Percentiles rank a stretch among this genome's conserved stretches.
Conservation (phyloP, 2,797 vertebrate genomes). For the Echeneis naucrates region DNA sequence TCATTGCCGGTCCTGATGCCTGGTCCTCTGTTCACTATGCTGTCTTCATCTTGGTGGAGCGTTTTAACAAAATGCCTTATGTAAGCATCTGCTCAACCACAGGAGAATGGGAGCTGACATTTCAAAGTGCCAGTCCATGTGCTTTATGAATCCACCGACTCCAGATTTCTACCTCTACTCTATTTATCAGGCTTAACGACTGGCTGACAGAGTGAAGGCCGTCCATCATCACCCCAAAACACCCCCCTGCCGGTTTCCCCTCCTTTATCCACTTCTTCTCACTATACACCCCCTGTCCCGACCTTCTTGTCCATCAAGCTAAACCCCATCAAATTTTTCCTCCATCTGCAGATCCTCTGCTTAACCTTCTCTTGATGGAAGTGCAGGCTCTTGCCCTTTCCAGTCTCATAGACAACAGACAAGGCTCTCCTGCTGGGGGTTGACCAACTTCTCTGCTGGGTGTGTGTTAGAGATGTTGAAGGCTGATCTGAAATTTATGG, state of each 20-base stretch:
- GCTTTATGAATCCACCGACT: slow-evolving; percentile 68
- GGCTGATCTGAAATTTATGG: slow-evolving; percentile 54
- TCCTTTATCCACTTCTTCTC: slow-evolving; percentile 42
- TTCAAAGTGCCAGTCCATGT: slow-evolving; percentile 72
- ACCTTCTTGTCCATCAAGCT: slow-evolving; percentile 36
- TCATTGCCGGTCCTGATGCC: slow-evolving; percentile 45
- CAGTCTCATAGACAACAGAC: slow-evolving; percentile 77
- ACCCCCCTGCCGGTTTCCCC: slow-evolving; percentile 42
- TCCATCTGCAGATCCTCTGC: slow-evolving; percentile 50
- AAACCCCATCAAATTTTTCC: slow-evolving; percentile 45
- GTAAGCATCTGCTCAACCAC: slow-evolving; percentile 82
- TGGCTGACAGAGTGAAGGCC: slow-evolving; percentile 83
- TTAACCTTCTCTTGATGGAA: slow-evolving; percentile 45
- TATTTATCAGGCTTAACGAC: slow-evolving; percentile 83
- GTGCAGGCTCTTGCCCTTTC: slow-evolving; percentile 68
- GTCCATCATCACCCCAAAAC: slow-evolving; percentile 78
- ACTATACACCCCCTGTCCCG: slow-evolving; percentile 18
- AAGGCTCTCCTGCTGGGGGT: slow-evolving; percentile 74
- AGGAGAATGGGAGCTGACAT: slow-evolving; percentile 81
- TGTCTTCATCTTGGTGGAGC: slow-evolving; percentile 51
- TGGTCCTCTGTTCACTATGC: slow-evolving; percentile 46
- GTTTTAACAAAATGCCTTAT: slow-evolving; percentile 80
- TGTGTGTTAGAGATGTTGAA: slow-evolving; percentile 64
- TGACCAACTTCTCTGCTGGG: slow-evolving; percentile 69
- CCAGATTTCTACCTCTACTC: slow-evolving; percentile 71